These are phyloP conservation scores for Cloeon dipterum DNA, from an alignment of 2,888 invertebrate species.

Conservation along the genomic window DNA sequence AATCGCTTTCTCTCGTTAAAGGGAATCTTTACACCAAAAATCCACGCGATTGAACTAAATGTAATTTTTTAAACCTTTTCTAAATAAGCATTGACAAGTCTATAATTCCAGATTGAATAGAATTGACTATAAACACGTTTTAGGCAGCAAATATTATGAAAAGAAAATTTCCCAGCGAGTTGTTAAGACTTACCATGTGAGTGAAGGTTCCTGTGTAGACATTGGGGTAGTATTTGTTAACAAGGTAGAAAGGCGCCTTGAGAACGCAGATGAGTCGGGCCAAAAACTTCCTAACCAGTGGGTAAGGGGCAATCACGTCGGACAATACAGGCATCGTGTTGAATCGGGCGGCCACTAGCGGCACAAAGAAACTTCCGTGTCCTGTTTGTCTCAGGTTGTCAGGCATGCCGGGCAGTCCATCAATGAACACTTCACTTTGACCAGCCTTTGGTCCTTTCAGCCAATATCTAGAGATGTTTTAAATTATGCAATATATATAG, in stretches of 20 bases:
- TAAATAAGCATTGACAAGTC: too few relatives aligned
- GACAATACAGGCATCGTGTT: conserved; percentile 27
- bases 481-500: too few relatives aligned
- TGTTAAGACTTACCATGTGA: conserved; percentile 26
- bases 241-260: conserved; percentile 35
- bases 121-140: too few relatives aligned
- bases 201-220: conserved; percentile 32
- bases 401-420: conserved; percentile 54
- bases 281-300: conserved; percentile 37
- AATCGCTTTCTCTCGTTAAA: too few relatives aligned
- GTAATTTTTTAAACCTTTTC: too few relatives aligned
- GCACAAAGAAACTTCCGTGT: conserved; percentile 41
- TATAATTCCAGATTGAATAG: too few relatives aligned
- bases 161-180: too few relatives aligned
- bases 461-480: too few relatives aligned
- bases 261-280: conserved; percentile 31
- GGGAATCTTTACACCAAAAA: too few relatives aligned
- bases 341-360: conserved; percentile 30
- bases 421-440: conserved; percentile 51
- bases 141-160: too few relatives aligned
- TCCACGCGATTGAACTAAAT: too few relatives aligned
- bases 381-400: conserved; percentile 39
- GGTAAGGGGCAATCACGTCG: conserved; percentile 33
- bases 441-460: conserved; percentile 63
- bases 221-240: conserved; percentile 41